phyloP scores from a whole-genome alignment of 2,888 invertebrate genomes.

The Thymelicus sylvestris region DNA sequence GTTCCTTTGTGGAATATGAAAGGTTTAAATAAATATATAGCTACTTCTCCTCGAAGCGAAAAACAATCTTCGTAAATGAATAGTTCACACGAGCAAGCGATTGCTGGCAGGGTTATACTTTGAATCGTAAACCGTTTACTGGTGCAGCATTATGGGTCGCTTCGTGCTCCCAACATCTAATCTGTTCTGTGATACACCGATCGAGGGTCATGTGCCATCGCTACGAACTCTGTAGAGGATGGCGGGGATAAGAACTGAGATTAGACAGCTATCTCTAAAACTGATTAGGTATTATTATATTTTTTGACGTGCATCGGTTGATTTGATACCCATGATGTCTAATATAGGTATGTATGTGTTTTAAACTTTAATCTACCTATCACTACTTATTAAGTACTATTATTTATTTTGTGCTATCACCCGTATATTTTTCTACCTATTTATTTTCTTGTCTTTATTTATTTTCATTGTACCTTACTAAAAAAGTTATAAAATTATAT shows the following conservation, averaged over 20 bases:
- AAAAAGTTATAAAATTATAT: too few relatives aligned
- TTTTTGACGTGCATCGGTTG: not conserved
- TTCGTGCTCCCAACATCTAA: constrained; percentile 35
- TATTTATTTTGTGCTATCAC: too few relatives aligned
- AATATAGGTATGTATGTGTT: too few relatives aligned
- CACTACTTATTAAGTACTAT: too few relatives aligned
- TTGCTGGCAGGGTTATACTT: constrained; percentile 17
- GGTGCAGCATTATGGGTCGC: constrained; percentile 21
- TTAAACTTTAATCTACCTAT: too few relatives aligned
- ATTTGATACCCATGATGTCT: too few relatives aligned
- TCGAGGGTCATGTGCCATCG: constrained; percentile 24
- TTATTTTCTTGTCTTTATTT: too few relatives aligned
- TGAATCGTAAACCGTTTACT: constrained; percentile 29
- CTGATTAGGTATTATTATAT: not conserved
- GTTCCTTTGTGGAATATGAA: too few relatives aligned
- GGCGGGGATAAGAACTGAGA: not conserved
- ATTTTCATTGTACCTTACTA: too few relatives aligned
- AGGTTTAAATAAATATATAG: too few relatives aligned
- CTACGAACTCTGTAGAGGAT: constrained; percentile 9
- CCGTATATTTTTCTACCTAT: too few relatives aligned
- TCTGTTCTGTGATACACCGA: constrained; percentile 31
- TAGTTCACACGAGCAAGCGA: constrained; percentile 13
- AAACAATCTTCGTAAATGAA: not conserved
- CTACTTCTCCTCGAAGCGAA: not conserved
- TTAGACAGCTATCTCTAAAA: not conserved